phyloP scores from a whole-genome alignment of 64 coral and sea anemone genomes.

The Astreopora myriophthalma region DNA sequence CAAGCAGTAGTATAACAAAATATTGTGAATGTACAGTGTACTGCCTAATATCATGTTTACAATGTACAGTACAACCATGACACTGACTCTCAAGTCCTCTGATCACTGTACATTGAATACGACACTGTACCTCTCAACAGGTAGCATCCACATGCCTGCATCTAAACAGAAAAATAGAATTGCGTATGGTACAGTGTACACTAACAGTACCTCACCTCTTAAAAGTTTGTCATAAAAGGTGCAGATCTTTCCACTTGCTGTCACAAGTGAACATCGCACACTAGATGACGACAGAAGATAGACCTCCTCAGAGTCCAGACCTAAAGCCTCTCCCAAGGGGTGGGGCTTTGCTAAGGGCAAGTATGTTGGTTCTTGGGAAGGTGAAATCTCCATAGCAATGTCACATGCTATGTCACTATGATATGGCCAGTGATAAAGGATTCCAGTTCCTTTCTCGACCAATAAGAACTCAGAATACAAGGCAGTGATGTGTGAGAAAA shows the following conservation, averaged over 20 bases:
- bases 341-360: conserved; percentile 66
- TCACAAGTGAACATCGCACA: conserved; percentile 85
- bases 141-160: too few relatives aligned
- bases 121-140: too few relatives aligned
- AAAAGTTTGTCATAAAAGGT: conserved; percentile 93
- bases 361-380: neutral
- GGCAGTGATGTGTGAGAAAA: conserved; percentile 79
- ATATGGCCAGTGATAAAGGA: conserved; percentile 88
- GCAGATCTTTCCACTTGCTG: conserved; percentile 88
- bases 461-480: conserved; percentile 87
- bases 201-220: conserved; percentile 75
- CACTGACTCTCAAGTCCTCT: too few relatives aligned
- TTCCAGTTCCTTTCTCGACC: conserved; percentile 79
- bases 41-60: too few relatives aligned
- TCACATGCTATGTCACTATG: neutral
- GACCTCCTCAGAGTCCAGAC: conserved; percentile 62
- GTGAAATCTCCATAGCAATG: conserved; percentile 36
- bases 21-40: too few relatives aligned
- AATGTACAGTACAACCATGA: too few relatives aligned
- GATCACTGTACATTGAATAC: too few relatives aligned
- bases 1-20: too few relatives aligned
- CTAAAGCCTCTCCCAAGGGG: conserved; percentile 61
- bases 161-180: too few relatives aligned
- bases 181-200: too few relatives aligned
- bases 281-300: conserved; percentile 48